Percentiles rank a stretch among this genome's conserved stretches.
phyloP scores from a whole-genome alignment of 2,888 invertebrate species.

The Scrobipalpa costella region DNA sequence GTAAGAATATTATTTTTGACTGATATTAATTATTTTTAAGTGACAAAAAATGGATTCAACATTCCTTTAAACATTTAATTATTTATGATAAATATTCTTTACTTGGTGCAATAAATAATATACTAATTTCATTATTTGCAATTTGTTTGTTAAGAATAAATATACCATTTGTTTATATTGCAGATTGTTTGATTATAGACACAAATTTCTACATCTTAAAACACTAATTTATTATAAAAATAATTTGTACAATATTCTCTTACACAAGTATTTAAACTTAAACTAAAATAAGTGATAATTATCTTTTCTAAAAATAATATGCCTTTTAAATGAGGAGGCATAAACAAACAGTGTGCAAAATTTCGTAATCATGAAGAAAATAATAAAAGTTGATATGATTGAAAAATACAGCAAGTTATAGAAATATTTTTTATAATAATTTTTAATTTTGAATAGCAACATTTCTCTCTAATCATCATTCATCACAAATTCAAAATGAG shows the following conservation, averaged over 20 bases:
- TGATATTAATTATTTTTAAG: neutral
- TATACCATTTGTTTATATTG: neutral
- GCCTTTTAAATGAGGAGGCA: neutral
- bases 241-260: conserved; percentile 42
- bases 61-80: neutral
- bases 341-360: neutral
- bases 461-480: neutral
- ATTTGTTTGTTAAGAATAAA: conserved; percentile 6
- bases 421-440: neutral
- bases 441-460: neutral
- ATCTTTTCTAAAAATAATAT: conserved; percentile 3
- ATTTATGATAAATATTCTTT: neutral
- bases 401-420: neutral
- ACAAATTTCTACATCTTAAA: neutral
- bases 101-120: neutral
- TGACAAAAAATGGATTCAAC: neutral
- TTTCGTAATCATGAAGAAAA: neutral
- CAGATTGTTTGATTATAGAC: neutral
- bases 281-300: conserved; percentile 20
- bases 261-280: conserved; percentile 22
- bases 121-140: neutral
- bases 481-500: neutral
- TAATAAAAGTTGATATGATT: neutral
- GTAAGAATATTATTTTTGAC: conserved; percentile 1
- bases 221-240: conserved; percentile 42